Conservation (phyloP, 53 echinoderm and acorn worm species). For the Astropecten irregularis region DNA sequence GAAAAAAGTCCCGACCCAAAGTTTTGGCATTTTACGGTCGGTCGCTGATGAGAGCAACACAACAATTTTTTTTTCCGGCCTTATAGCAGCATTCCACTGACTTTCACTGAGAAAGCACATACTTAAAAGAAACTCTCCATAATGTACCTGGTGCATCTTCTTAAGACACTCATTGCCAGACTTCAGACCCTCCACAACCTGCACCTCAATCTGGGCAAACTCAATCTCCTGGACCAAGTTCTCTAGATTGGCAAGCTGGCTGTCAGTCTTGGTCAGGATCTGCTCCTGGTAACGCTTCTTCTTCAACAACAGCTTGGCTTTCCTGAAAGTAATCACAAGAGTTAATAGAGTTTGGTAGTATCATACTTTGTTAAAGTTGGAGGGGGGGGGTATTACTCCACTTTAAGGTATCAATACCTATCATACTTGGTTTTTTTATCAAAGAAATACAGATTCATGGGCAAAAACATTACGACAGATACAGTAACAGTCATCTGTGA, state of each 20-base stretch:
- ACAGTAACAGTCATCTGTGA: no score
- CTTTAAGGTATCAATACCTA: not conserved
- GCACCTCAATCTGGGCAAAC: conserved; percentile 86
- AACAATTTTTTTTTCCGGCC: no score
- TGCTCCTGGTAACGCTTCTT: conserved; percentile 98
- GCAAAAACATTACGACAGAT: no score
- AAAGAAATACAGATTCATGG: no score
- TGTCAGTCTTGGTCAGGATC: conserved; percentile 84
- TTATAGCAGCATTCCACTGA: no score
- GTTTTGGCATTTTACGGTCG: no score
- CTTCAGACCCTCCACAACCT: conserved; percentile 93
- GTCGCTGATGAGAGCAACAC: no score
- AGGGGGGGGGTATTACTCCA: not conserved
- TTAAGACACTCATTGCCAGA: conserved; percentile 90
- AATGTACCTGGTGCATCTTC: conserved; percentile 97
- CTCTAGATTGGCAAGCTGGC: conserved; percentile 85
- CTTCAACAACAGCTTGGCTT: conserved; percentile 83
- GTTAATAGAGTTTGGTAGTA: not conserved
- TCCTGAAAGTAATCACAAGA: conserved; percentile 53
- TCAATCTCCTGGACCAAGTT: conserved; percentile 86
- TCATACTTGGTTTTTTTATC: no score
- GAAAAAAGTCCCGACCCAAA: no score
- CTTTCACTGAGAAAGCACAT: no score
- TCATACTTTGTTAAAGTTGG: no score
- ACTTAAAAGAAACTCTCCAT: no score